phyloP scores from a whole-genome alignment of 92 coral and sea anemone genomes.

The Heteractis magnifica region DNA sequence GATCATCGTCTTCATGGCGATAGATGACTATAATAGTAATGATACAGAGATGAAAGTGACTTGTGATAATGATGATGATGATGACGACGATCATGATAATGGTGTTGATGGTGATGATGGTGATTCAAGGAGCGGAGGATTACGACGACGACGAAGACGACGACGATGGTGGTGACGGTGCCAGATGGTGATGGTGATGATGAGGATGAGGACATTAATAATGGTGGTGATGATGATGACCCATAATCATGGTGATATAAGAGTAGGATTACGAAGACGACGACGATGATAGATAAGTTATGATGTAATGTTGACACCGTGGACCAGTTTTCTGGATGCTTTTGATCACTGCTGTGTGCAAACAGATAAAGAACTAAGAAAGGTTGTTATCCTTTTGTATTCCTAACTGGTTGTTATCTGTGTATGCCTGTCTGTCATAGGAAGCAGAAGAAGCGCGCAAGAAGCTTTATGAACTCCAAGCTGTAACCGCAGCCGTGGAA shows the following conservation, averaged over 20 bases:
- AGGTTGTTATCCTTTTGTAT: too few relatives aligned
- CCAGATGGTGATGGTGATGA: neutral
- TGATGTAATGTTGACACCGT: too few relatives aligned
- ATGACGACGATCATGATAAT: neutral
- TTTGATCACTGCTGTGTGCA: too few relatives aligned
- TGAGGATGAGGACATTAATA: neutral
- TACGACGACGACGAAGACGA: too few relatives aligned
- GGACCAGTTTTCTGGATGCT: too few relatives aligned
- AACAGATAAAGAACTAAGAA: too few relatives aligned
- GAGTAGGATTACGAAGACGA: too few relatives aligned
- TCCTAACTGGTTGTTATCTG: neutral
- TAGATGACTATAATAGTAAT: neutral
- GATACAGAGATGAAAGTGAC: too few relatives aligned
- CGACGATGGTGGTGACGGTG: neutral
- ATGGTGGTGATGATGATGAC: too few relatives aligned
- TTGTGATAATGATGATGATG: too few relatives aligned
- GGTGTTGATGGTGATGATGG: neutral
- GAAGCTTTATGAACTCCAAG: constrained; percentile 76
- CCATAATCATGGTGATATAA: too few relatives aligned
- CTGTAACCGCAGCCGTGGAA: constrained; percentile 91
- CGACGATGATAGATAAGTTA: too few relatives aligned
- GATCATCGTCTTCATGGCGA: neutral
- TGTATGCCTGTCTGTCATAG: constrained; percentile 15
- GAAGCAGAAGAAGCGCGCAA: constrained; percentile 93
- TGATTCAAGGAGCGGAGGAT: neutral